These are phyloP conservation scores for Hippocampus guttulatus DNA, from an alignment of 2,113 vertebrate species.

Conservation along the genomic window DNA sequence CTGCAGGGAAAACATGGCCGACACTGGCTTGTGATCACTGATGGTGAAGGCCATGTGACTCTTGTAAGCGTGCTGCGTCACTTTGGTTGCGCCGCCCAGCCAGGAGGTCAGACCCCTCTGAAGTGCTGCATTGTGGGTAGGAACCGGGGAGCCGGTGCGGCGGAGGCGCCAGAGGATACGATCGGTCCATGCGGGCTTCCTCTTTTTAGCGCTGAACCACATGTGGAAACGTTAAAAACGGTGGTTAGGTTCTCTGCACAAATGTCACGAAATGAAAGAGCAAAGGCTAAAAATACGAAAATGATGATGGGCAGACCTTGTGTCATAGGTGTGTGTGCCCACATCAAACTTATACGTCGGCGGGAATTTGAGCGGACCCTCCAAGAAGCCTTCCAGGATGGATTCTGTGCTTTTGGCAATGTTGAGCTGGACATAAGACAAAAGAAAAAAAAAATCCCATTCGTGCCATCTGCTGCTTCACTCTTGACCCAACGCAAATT, in stretches of 20 bases:
- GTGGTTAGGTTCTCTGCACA: background rate
- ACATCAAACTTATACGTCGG: conserved; percentile 98
- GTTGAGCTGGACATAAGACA: conserved; percentile 79
- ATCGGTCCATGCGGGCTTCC: conserved; percentile 98
- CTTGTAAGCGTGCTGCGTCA: conserved; percentile 83
- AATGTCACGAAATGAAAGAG: background rate
- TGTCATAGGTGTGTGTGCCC: conserved; percentile 94
- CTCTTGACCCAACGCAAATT: too few species aligned
- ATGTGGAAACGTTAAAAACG: background rate
- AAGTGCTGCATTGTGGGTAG: conserved; percentile 70
- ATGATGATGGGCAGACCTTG: conserved; percentile 75
- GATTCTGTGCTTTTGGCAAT: conserved; percentile 88
- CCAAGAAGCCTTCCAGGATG: conserved; percentile 88
- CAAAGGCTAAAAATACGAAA: background rate
- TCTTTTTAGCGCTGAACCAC: conserved; percentile 82
- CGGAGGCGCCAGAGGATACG: conserved; percentile 96
- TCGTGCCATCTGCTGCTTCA: background rate
- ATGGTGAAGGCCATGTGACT: conserved; percentile 93
- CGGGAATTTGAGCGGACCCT: conserved; percentile 88
- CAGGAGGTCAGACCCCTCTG: conserved; percentile 71
- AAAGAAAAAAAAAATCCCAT: background rate
- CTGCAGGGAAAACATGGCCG: conserved; percentile 84
- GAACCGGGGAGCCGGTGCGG: conserved; percentile 68
- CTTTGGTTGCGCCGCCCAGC: conserved; percentile 73
- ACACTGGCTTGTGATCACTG: conserved; percentile 96